phyloP scores from a whole-genome alignment of 2,888 invertebrate genomes.

The Diarsia rubi region DNA sequence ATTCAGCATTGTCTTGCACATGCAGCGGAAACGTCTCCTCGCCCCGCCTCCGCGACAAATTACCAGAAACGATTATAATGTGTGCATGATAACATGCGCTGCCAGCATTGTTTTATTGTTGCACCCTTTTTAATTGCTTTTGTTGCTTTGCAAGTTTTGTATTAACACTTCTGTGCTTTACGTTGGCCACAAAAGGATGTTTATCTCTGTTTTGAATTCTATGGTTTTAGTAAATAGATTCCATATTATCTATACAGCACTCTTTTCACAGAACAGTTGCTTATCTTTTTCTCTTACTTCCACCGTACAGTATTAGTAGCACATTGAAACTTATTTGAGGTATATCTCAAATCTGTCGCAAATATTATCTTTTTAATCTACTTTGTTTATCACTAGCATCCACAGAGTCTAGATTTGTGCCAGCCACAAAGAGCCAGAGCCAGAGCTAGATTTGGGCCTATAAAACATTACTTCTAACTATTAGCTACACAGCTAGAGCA shows the following conservation, averaged over 20 bases:
- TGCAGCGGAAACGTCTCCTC: constrained; percentile 86
- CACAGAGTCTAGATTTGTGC: not conserved
- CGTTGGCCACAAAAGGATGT: constrained; percentile 29
- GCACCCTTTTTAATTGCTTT: constrained; percentile 44
- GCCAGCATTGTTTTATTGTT: constrained; percentile 58
- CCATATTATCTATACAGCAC: constrained; percentile 32
- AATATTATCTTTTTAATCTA: constrained; percentile 8
- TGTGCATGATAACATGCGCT: constrained; percentile 62
- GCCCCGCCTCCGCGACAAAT: constrained; percentile 81
- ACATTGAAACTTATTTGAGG: not conserved
- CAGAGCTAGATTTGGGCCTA: too few species aligned
- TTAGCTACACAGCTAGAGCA: too few species aligned
- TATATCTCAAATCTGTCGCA: not conserved
- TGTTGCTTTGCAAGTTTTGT: constrained; percentile 31
- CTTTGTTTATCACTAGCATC: not conserved
- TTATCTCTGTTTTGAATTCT: constrained; percentile 36
- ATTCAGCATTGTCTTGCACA: constrained; percentile 90
- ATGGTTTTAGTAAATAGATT: constrained; percentile 22
- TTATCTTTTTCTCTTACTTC: constrained; percentile 11
- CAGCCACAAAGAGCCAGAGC: too few species aligned
- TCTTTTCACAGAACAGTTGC: constrained; percentile 10
- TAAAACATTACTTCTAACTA: too few species aligned
- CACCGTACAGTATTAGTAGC: not conserved
- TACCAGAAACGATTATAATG: constrained; percentile 82
- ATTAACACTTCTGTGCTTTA: constrained; percentile 5